Conservation (phyloP, 2,888 invertebrate genomes). For the Dryomyza anilis region DNA sequence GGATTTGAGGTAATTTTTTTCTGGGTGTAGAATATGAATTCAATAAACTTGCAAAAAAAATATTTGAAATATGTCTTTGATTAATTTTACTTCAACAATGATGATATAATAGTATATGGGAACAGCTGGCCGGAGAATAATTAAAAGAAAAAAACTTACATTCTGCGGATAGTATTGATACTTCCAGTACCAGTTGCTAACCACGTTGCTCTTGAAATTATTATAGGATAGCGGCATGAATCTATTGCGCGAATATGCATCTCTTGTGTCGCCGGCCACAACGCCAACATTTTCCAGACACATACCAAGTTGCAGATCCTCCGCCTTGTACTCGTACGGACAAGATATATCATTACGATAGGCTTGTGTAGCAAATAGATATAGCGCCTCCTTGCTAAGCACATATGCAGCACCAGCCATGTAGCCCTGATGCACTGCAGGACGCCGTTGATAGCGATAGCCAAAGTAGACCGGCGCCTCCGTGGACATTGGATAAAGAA, state of each 20-base stretch:
- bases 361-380: conserved; percentile 73
- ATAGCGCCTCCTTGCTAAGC: conserved; percentile 80
- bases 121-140: too few relatives aligned
- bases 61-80: too few relatives aligned
- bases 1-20: too few relatives aligned
- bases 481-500: conserved; percentile 76
- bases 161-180: too few relatives aligned
- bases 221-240: conserved; percentile 97
- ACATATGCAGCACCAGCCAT: conserved; percentile 97
- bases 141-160: too few relatives aligned
- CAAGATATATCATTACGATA: conserved; percentile 41
- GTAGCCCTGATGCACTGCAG: conserved; percentile 68
- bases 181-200: too few relatives aligned
- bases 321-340: conserved; percentile 63
- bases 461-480: conserved; percentile 83
- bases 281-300: conserved; percentile 85
- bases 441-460: conserved; percentile 72
- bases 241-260: conserved; percentile 83
- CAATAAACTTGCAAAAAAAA: too few relatives aligned
- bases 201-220: too few relatives aligned
- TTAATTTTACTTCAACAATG: too few relatives aligned
- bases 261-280: conserved; percentile 87
- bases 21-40: too few relatives aligned
- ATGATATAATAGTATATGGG: too few relatives aligned
- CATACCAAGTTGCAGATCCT: conserved; percentile 67